Evolutionary conservation across 2,797 vertebrate species (phyloP), one percentile per base, ranked within the genome.

Genomic region (Xiphorhynchus erythropygius): DNA sequence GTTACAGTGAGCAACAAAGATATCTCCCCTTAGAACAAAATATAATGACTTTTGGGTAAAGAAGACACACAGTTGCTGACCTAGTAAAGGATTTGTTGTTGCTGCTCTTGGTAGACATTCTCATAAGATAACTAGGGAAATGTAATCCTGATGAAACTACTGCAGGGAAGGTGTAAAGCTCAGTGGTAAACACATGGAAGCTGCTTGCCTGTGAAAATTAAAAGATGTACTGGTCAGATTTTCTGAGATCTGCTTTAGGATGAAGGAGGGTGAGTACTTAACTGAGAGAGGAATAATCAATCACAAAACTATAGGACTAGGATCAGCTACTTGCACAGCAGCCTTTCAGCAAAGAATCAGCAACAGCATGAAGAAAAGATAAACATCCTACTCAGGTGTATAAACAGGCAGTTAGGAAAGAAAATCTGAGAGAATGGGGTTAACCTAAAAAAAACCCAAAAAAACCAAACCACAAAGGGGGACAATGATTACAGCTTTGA

Each of bases 1-100:
- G 2, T 24, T 62, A 50, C 17, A 47, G 3, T 7, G 2, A 82
- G 10, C 13, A 73, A 83, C 5, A 64, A 55, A 87, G 87, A 52
- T 13, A 30, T 1, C 1, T 44, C 16, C 71, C 13, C 71, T 78
- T 21, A 52, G 7, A 75, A 41, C 17, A 87, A 94, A 91, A 56
- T 25, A 50, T 5, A 50, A 74, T 18, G 22, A 41, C 13, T 55
- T 79, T 10, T 35, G 19, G 5, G 28, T 62, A 68, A 75, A 24
- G 27, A 23, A 68, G 19, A 69, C 0, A 1, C 0, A 0, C 8
- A 53, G 25, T 60, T 2, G 2, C 21, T 84, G 46, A 85, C 23
- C 4, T 7, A 64, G 16, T 27, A 78, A 59, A 57, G 9, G 4
- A 3, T 7, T 47, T 70, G 57, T 76, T 74, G 19, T 59, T 63